Conservation (phyloP, 2,113 vertebrate species). For the Hypanus sabinus region DNA sequence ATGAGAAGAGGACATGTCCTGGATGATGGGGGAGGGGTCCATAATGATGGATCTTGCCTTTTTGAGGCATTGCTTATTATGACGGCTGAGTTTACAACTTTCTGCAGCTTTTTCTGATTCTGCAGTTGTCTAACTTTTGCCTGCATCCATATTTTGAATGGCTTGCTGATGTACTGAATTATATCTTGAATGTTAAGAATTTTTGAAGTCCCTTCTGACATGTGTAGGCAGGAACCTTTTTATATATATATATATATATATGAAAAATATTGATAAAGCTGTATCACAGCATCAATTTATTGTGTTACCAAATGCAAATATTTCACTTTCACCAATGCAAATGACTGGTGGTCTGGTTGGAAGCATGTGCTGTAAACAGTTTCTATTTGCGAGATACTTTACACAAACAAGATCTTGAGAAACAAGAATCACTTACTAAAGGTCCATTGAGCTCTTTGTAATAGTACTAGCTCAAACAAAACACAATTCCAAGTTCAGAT, state of each 20-base stretch:
- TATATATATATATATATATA: no score
- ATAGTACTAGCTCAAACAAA: neutral
- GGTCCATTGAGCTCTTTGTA: neutral
- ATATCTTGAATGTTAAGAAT: neutral
- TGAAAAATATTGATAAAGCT: neutral
- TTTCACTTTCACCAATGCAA: neutral
- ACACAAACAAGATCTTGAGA: neutral
- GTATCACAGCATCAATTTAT: neutral
- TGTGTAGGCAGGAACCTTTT: neutral
- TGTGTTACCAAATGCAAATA: neutral
- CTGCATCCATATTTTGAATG: neutral
- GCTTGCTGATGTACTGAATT: neutral
- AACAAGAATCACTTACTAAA: neutral
- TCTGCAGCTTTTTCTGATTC: no score
- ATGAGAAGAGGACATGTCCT: no score
- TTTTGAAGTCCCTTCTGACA: neutral
- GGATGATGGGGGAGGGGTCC: no score
- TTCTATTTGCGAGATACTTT: neutral
- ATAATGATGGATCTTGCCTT: no score
- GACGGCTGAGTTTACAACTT: no score
- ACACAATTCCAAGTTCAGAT: neutral
- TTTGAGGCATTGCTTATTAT: no score
- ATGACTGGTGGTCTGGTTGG: neutral
- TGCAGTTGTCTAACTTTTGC: no score
- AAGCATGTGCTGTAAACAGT: no score